Evolutionary conservation across 2,797 vertebrate species (phyloP), one percentile per base, ranked within the genome.

Genomic region (Scolopax rusticola): DNA sequence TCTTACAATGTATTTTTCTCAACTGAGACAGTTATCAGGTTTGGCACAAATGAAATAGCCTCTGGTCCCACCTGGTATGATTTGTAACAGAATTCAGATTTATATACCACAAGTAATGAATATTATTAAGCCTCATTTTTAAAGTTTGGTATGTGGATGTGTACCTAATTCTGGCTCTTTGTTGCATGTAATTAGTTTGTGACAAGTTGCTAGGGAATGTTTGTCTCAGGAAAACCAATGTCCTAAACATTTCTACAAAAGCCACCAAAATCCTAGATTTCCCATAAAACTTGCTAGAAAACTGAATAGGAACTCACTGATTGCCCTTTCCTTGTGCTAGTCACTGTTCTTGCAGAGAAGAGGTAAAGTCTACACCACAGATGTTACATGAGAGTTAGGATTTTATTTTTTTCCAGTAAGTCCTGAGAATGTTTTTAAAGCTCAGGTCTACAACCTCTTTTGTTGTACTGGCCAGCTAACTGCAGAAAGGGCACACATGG

Each of bases 111-210:
- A 24, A 71, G 59, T 27, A 86, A 75, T 5, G 9, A 15, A 51
- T 30, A 47, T 43, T 73, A 40, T 67, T 90, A 60, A 70, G 51
- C 20, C 56, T 88, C 56, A 25, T 6, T 76, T 81, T 71, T 33
- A 32, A 76, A 78, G 32, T 65, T 33, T 54, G 17, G 3, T 64
- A 28, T 17, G 40, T 20, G 20, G 67, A 73, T 0, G 0, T 8
- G 8, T 32, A 43, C 15, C 21, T 48, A 61, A 69, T 61, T 87
- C 54, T 70, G 60, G 12, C 17, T 90, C n/a, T 61, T 56, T 43
- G 11, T 40, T 15, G 3, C 8, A 41, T 19, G 65, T 3, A 57
- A 73, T 47, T 59, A 3, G 12, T 41, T 54, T 75, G 28, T 38
- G 41, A 60, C 28, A 63, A 73, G 48, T 3, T 77, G 32, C 11